A percentile compares a stretch with the other conserved stretches of the same genome.
These are phyloP conservation scores for Heterodera carotae DNA, from an alignment of 1,140 invertebrate species.

Conservation along the genomic window DNA sequence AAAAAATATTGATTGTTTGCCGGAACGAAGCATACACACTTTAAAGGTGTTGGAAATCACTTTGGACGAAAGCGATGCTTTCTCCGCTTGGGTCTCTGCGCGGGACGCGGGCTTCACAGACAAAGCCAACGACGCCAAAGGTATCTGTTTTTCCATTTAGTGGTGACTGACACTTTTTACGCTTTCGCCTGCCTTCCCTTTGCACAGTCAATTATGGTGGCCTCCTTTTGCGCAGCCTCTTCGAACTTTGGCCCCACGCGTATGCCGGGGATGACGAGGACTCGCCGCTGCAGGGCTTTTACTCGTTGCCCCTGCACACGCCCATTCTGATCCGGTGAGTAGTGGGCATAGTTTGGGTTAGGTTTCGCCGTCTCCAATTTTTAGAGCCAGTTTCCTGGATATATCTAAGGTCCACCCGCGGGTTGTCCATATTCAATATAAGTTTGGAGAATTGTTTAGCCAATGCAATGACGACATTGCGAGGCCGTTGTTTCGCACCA, in stretches of 20 bases:
- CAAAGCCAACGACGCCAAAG: slow-evolving; percentile 83
- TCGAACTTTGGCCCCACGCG: slow-evolving; percentile 88
- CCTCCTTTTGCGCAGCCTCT: slow-evolving; percentile 85
- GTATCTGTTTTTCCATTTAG: slow-evolving; percentile 66
- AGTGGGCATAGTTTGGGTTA: no score
- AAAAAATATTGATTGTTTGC: slow-evolving; percentile 16
- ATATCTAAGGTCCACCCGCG: no score
- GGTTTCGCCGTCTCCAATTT: not conserved
- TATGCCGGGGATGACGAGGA: slow-evolving; percentile 61
- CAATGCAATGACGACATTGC: slow-evolving; percentile 37
- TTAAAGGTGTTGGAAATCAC: slow-evolving; percentile 91
- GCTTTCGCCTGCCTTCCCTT: no score
- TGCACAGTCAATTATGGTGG: slow-evolving; percentile 88
- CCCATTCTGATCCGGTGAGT: slow-evolving; percentile 88
- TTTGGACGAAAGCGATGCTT: slow-evolving; percentile 94
- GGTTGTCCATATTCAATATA: no score
- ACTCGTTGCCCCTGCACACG: slow-evolving; percentile 88
- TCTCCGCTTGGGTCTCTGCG: slow-evolving; percentile 94
- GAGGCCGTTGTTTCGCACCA: slow-evolving; percentile 75
- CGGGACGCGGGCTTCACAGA: slow-evolving; percentile 85
- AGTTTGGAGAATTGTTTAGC: slow-evolving; percentile 16
- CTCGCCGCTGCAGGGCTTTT: slow-evolving; percentile 78
- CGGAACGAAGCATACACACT: no score
- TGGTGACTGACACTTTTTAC: no score
- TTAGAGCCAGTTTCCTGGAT: no score